These are phyloP conservation scores for Drosophila fulvimacula DNA, from an alignment of 2,888 invertebrate species.

Conservation along the genomic window DNA sequence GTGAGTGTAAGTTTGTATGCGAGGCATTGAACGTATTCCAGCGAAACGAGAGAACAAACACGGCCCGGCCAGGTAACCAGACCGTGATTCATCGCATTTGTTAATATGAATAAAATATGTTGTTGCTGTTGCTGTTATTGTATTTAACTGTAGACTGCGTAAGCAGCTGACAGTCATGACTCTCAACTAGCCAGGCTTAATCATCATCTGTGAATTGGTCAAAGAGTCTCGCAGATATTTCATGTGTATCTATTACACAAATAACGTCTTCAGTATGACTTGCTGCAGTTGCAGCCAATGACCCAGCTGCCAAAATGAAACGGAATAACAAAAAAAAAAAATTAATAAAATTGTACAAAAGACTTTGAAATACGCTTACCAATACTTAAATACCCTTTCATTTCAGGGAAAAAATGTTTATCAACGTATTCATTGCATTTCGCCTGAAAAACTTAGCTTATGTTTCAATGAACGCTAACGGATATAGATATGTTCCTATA, in stretches of 20 bases:
- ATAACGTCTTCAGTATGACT: background rate
- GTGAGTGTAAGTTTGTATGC: background rate
- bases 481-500: background rate
- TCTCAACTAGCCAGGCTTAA: conserved; percentile 43
- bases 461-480: background rate
- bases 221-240: background rate
- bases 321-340: background rate
- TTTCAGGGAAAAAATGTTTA: background rate
- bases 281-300: conserved; percentile 30
- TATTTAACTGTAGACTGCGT: conserved; percentile 66
- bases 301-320: conserved; percentile 28
- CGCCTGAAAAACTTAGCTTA: background rate
- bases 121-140: conserved; percentile 26
- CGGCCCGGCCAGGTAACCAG: conserved; percentile 47
- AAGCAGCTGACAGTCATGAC: conserved; percentile 39
- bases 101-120: conserved; percentile 32
- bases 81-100: conserved; percentile 64
- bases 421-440: background rate
- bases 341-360: background rate
- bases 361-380: background rate
- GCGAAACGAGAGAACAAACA: conserved; percentile 51
- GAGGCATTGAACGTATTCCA: conserved; percentile 38
- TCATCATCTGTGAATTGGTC: conserved; percentile 39
- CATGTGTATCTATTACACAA: conserved; percentile 3
- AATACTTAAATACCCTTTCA: background rate